Evolutionary conservation across 2,113 vertebrate species (phyloP).

Genomic region (Calonectris borealis): DNA sequence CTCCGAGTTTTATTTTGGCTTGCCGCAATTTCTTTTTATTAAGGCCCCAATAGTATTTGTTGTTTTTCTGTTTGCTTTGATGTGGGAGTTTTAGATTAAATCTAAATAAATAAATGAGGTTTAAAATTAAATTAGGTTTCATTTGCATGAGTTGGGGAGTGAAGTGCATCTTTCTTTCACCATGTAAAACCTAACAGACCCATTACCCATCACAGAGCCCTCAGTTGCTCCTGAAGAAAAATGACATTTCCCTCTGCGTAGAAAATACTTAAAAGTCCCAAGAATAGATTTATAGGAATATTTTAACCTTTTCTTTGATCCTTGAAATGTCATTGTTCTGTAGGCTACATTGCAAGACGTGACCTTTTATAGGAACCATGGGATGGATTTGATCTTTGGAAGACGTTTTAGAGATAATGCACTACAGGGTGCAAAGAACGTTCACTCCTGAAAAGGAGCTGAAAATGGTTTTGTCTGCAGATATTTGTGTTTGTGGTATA

Average conservation of each 20-base stretch:
- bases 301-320: slow-evolving; percentile 88
- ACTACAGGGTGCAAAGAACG: slow-evolving; percentile 53
- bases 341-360: slow-evolving; percentile 76
- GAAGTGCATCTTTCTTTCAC: slow-evolving; percentile 40
- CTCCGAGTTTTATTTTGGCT: slow-evolving; percentile 57
- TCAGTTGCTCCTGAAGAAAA: slow-evolving; percentile 62
- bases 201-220: slow-evolving; percentile 41
- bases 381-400: slow-evolving; percentile 71
- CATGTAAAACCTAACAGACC: slow-evolving; percentile 17
- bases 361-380: slow-evolving; percentile 77
- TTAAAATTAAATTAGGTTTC: slow-evolving; percentile 59
- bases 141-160: slow-evolving; percentile 13
- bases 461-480: slow-evolving; percentile 24
- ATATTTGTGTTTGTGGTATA: slow-evolving; percentile 1
- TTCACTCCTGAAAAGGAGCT: slow-evolving; percentile 31
- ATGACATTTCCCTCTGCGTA: slow-evolving; percentile 72
- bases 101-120: slow-evolving; percentile 66
- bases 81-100: slow-evolving; percentile 62
- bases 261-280: slow-evolving; percentile 78
- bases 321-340: slow-evolving; percentile 86
- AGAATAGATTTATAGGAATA: slow-evolving; percentile 86
- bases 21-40: slow-evolving; percentile 68
- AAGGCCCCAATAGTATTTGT: slow-evolving; percentile 52
- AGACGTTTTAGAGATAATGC: slow-evolving; percentile 71
- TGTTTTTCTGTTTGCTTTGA: slow-evolving; percentile 66